A percentile compares a stretch with the other conserved stretches of the same genome.
Evolutionary conservation across 2,113 vertebrate genomes (phyloP).

Genomic region (Galbula dea): DNA sequence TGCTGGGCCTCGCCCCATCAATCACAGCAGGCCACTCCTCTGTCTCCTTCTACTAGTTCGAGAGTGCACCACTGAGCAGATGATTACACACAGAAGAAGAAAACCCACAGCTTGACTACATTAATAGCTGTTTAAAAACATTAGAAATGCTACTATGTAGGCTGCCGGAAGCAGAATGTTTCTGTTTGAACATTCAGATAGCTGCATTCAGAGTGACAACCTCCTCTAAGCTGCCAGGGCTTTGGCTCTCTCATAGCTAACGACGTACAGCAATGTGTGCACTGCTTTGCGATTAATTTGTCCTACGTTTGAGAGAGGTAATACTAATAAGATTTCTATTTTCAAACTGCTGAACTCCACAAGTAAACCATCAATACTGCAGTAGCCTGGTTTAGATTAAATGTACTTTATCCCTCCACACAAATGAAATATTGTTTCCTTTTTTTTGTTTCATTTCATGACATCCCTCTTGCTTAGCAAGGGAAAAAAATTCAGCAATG

Average conservation of each 20-base stretch:
- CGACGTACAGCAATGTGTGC: neutral
- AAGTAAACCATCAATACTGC: neutral
- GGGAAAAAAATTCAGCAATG: conserved; percentile 31
- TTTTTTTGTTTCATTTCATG: conserved; percentile 46
- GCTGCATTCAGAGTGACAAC: conserved; percentile 16
- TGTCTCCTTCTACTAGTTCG: conserved; percentile 46
- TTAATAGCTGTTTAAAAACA: conserved; percentile 72
- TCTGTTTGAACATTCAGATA: conserved; percentile 60
- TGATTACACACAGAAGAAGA: conserved; percentile 57
- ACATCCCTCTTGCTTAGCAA: neutral
- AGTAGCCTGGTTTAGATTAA: conserved; percentile 18
- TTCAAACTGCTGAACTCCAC: neutral
- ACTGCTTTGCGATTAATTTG: neutral
- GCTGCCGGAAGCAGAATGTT: conserved; percentile 37
- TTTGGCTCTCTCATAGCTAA: neutral
- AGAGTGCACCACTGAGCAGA: conserved; percentile 64
- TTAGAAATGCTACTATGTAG: conserved; percentile 45
- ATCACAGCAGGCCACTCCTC: conserved; percentile 76
- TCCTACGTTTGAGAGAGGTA: neutral
- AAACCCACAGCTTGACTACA: conserved; percentile 40
- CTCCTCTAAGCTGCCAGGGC: neutral
- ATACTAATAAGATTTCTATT: neutral
- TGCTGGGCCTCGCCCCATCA: conserved; percentile 67
- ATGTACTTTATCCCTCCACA: conserved; percentile 21
- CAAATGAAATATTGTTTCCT: conserved; percentile 28